phyloP scores from a whole-genome alignment of 2,888 invertebrate species.

The Panorpa germanica region DNA sequence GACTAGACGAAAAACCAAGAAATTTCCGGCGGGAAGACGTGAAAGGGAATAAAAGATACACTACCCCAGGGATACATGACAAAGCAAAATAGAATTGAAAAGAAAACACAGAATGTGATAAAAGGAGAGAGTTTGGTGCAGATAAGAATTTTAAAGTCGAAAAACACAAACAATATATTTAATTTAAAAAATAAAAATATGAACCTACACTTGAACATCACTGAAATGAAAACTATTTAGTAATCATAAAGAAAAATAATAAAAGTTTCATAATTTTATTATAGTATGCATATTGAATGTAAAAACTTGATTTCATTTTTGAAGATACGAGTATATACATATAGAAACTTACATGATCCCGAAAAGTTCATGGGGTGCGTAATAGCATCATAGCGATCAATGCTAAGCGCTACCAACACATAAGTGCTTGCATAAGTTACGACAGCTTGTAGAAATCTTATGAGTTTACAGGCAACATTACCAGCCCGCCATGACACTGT shows the following conservation, averaged over 20 bases:
- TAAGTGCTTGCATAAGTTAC: conserved; percentile 88
- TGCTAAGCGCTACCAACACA: conserved; percentile 77
- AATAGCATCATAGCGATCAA: conserved; percentile 85
- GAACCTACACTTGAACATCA: neutral
- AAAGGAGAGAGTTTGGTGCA: too few relatives aligned
- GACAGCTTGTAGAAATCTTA: conserved; percentile 69
- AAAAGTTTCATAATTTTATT: too few relatives aligned
- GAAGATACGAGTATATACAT: conserved; percentile 4
- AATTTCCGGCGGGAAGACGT: too few relatives aligned
- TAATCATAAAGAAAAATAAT: conserved; percentile 9
- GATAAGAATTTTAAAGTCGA: conserved; percentile 7
- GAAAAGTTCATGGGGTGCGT: conserved; percentile 91
- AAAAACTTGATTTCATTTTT: conserved; percentile 7
- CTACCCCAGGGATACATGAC: too few relatives aligned
- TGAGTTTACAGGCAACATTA: conserved; percentile 70
- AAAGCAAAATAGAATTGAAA: too few relatives aligned
- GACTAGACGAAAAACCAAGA: too few relatives aligned
- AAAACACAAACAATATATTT: conserved; percentile 9
- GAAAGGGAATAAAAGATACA: too few relatives aligned
- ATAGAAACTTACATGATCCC: conserved; percentile 65
- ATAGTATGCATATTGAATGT: too few relatives aligned
- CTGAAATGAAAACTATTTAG: neutral
- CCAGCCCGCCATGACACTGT: conserved; percentile 83
- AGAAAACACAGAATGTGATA: too few relatives aligned
- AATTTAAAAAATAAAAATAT: conserved; percentile 7